These are phyloP conservation scores for Phrynocephalus versicolor DNA, from an alignment of 2,113 vertebrate species.

Conservation along the genomic window DNA sequence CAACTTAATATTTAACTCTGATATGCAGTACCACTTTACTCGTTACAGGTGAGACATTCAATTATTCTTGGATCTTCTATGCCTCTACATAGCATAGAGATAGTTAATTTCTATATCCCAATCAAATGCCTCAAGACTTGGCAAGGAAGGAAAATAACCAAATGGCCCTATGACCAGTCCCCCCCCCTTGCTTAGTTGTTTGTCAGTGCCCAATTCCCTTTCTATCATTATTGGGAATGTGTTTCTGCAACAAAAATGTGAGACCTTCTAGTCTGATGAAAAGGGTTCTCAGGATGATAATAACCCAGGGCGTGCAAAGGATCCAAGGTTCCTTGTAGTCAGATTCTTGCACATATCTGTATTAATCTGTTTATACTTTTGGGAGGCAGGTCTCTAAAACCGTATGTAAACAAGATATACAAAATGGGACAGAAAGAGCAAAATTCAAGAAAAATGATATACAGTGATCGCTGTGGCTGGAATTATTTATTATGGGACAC, in stretches of 20 bases:
- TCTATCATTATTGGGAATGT: not conserved
- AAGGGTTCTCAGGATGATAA: not conserved
- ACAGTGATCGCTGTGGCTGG: conserved; percentile 93
- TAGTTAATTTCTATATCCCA: not conserved
- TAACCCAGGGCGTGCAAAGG: not conserved
- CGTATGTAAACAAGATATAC: conserved; percentile 66
- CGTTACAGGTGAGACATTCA: not conserved
- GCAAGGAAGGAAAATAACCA: not conserved
- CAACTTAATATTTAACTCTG: not conserved
- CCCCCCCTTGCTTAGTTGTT: not conserved
- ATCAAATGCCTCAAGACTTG: not conserved
- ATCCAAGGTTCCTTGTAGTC: not conserved
- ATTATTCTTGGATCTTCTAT: not conserved
- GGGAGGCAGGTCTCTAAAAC: not conserved
- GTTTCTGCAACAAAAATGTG: not conserved
- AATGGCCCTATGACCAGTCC: not conserved
- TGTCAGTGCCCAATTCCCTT: not conserved
- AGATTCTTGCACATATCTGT: not conserved
- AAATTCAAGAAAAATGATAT: conserved; percentile 69
- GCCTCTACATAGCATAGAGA: not conserved
- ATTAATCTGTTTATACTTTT: not conserved
- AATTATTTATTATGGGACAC: conserved; percentile 79
- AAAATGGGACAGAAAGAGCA: conserved; percentile 77
- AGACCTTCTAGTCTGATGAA: not conserved
- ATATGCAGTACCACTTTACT: not conserved